These are phyloP conservation scores for Austrofundulus limnaeus DNA, from an alignment of 2,113 vertebrate genomes.

Conservation along the genomic window DNA sequence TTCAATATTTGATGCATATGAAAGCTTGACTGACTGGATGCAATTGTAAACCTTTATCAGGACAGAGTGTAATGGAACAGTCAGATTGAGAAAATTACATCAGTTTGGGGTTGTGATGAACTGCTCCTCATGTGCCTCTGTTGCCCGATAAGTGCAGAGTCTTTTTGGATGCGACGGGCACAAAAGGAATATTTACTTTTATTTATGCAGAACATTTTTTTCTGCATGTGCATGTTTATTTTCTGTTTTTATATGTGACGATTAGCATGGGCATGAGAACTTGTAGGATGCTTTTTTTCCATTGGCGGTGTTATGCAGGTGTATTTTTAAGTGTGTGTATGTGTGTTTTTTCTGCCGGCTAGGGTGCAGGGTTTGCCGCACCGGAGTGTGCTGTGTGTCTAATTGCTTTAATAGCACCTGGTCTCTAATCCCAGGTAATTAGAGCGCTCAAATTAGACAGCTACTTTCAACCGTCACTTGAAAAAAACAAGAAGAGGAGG, in stretches of 20 bases:
- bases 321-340: conserved; percentile 20
- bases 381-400: conserved; percentile 76
- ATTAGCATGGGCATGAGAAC: neutral
- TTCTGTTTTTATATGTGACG: neutral
- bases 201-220: conserved; percentile 1
- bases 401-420: conserved; percentile 84
- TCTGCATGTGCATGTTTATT: conserved; percentile 11
- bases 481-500: conserved; percentile 69
- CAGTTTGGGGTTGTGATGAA: conserved; percentile 6
- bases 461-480: conserved; percentile 79
- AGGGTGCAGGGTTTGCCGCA: conserved; percentile 55
- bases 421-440: conserved; percentile 82
- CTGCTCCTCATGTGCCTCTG: conserved; percentile 2
- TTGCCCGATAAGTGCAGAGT: neutral
- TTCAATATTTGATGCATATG: conserved; percentile 54
- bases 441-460: conserved; percentile 77
- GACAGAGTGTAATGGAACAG: conserved; percentile 32
- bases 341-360: conserved; percentile 38
- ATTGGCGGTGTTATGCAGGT: conserved; percentile 22
- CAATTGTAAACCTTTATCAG: conserved; percentile 59
- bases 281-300: neutral
- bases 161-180: neutral
- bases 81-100: conserved; percentile 33
- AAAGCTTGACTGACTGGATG: conserved; percentile 32
- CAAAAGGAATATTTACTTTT: neutral